Evolutionary conservation across 2,888 invertebrate species (phyloP), one percentile per base, ranked within the genome.

Genomic region (Macrosoma leucophasiata): DNA sequence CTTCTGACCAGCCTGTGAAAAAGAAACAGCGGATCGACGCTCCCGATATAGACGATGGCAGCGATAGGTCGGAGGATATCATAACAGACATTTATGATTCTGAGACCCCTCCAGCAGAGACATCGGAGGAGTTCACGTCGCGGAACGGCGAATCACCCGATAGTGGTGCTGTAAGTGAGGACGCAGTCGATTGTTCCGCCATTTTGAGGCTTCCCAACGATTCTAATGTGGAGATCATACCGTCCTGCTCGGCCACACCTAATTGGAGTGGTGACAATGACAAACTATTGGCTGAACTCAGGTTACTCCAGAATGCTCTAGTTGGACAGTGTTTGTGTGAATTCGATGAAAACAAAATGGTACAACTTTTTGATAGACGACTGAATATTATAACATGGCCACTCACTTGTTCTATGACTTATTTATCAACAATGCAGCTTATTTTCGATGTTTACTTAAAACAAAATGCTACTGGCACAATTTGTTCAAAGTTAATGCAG

Each of bases 371-470:
- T 60, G 90, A 90, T 52, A 88, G 88, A 41, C 87, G 75, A 27
- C 68, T 87, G 9, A 78, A 84, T 39, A 85, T 86, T 41, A 76
- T 74, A 20, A 61, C 79, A 9, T 84, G 82, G 84, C 79, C 84
- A 0, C 41, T 84, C 14, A 81, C 77, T 38, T 73, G 72, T 54
- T 74, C 92, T 3, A 67, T 95, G 22, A 90, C 93, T 53, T 94
- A 94, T 61, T 82, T 95, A 42, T 94, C 94, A 39, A 93, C 92
- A 46, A 86, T 95, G 55, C 94, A 95, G 58, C 78, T 95, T 8
- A 82, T 95, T 46, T 94, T 94, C 59, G 94, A 94, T 65, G 88
- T 94, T 29, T 94, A 94, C 60, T 84, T 94, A 31, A 93, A 93
- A 63, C 95, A 95, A 66, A 94, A 93, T 53, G 88, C 89, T 29